Base-by-base conservation (phyloP, 2,888 invertebrate species). In the Orthosia cruda region DNA sequence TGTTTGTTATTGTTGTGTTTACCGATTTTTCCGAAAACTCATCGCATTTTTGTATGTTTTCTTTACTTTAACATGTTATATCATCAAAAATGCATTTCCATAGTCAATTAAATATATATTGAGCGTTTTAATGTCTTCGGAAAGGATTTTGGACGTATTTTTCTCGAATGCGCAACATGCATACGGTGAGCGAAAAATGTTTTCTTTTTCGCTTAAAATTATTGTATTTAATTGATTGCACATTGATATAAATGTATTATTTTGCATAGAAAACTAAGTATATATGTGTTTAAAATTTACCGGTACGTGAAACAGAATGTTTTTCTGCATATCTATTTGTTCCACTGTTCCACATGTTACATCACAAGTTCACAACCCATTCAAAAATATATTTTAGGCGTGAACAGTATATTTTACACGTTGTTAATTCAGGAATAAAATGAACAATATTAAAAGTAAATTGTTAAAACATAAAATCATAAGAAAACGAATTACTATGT, bases 1-100 rank as follows among this genome's bases (percentile, higher is more conserved):
- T 88, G 85, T 86, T 87, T 90, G 85, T 85, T 85, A 61, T 85
- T 87, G 81, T 82, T 84, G 61, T 84, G 77, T 52, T 75, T 71
- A 70, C 65, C 71, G 54, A 74, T 74, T 72, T 75, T 78, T 71
- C 58, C 45, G 55, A 64, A 69, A 83, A 75, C 50, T 74, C 20
- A 15, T 64, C 54, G 54, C 54, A 32, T 49, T 32, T 45, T 32
- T 74, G n/a, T 65, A 26, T 62, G 57, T 66, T 66, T 18, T 45
- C 26, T 20, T 23, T 26, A 16, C 0, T 32, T 23, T 71, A 5
- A 0, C 52, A 13, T 23, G 7, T 11, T 52, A 20, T 2, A 11
- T 3, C 15, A 16, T 13, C 3, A 0, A 26, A 58, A 58, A 23
- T 18, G 3, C 23, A 20, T 54, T 45, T 32, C 12, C 40, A 52